phyloP scores from a whole-genome alignment of 2,888 invertebrate species.

The Apamea monoglypha region DNA sequence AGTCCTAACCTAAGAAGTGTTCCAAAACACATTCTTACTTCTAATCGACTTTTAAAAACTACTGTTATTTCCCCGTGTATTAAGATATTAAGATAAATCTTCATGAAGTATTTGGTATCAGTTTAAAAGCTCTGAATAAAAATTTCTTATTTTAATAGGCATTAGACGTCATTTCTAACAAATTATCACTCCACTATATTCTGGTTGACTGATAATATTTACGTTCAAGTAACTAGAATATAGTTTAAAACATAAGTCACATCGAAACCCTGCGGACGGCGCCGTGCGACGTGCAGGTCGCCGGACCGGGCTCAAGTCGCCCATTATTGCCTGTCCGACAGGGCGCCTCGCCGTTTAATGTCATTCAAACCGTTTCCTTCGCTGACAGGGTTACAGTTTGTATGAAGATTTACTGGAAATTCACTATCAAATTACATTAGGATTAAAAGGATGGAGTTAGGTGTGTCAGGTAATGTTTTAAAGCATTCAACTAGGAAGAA shows the following conservation, averaged over 20 bases:
- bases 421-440: constrained; percentile 33
- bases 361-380: constrained; percentile 45
- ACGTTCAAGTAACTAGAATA: background rate
- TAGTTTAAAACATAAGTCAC: constrained; percentile 20
- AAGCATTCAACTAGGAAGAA: background rate
- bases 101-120: background rate
- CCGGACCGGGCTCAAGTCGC: constrained; percentile 41
- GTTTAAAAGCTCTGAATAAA: background rate
- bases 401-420: constrained; percentile 46
- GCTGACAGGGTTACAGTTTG: constrained; percentile 48
- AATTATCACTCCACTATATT: background rate
- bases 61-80: no score
- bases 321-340: constrained; percentile 59
- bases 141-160: background rate
- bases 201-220: no score
- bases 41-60: background rate
- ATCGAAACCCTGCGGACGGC: background rate
- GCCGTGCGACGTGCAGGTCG: constrained; percentile 16
- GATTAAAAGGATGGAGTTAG: constrained; percentile 28
- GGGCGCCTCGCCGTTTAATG: constrained; percentile 36
- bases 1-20: background rate
- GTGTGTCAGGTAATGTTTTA: background rate
- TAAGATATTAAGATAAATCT: background rate
- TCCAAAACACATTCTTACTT: background rate
- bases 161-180: background rate